Conservation (phyloP, 2,113 vertebrate genomes). For the Carettochelys insculpta region DNA sequence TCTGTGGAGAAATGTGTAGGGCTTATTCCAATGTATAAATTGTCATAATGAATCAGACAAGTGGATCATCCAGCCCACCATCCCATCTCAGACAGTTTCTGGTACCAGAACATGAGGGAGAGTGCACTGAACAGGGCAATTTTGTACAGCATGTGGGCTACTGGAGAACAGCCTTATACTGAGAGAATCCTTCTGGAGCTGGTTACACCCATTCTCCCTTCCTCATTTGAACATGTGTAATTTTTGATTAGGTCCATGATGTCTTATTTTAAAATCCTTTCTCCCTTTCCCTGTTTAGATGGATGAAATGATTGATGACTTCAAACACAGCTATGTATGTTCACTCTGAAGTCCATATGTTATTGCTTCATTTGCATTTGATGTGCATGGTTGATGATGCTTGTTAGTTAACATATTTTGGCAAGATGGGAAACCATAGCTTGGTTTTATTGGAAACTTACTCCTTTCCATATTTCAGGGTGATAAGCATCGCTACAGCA, state of each 20-base stretch:
- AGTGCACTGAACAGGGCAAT: not conserved
- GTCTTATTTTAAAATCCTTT: not conserved
- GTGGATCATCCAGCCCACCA: not conserved
- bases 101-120: not conserved
- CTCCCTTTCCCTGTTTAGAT: rapidly evolving
- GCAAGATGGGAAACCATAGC: not conserved
- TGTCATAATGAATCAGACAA: not conserved
- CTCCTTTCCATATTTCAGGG: not conserved
- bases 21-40: not conserved
- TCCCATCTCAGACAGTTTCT: not conserved
- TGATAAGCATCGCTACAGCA: conserved; percentile 7
- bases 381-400: not conserved
- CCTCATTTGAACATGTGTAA: not conserved
- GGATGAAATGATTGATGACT: not conserved
- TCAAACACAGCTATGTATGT: rapidly evolving
- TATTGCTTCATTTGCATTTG: not conserved
- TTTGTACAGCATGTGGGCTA: not conserved
- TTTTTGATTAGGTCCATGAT: not conserved
- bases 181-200: not conserved
- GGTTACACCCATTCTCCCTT: not conserved
- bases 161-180: not conserved
- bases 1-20: not conserved
- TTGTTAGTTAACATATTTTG: not conserved
- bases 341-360: not conserved
- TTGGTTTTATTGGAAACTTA: not conserved